Evolutionary conservation across 2,113 vertebrate genomes (phyloP), one percentile per base, ranked within the genome.

Genomic region (Panthera uncia): DNA sequence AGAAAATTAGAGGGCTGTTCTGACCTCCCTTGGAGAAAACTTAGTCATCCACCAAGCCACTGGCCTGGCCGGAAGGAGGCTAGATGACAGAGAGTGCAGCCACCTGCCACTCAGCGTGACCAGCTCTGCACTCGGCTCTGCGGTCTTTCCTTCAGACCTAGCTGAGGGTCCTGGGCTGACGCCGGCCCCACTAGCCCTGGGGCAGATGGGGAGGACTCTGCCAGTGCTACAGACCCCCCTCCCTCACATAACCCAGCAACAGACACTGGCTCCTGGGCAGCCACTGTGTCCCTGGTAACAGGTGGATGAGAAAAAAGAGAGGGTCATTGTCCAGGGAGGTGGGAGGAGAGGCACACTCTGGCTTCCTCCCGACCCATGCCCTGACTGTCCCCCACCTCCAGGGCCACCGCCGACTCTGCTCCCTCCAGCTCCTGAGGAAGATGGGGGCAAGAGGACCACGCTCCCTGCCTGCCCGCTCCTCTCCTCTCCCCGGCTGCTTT

Each of bases 381-480:
- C 61, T 97, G 61, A 86, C 80, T 92, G 45, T 91, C 84, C 82
- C 94, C 92, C 16, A 71, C 55, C 55, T 96, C 38, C 84, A 97
- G 97, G 96, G 85, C 97, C 93, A 83, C 89, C 7, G 57, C 69
- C 0, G 61, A 97, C 96, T 96, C 92, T 88, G 95, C 83, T 82
- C 12, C 79, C 84, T 95, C 52, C 74, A 86, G 41, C 96, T 48
- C 96, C 89, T 98, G 93, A 98, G 97, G 98, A 98, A 98, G 97
- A 98, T 78, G 97, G 95, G 82, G 78, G 1, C 97, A 45, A 93
- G 95, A 96, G 97, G 96, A 97, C 96, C 97, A 84, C 31, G 76
- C 78, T 94, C 95, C 95, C 97, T 66, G 74, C 97, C 96, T 90
- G 63, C 61, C 52, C 78, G 27, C 48, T 16, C 48, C 78, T 27